Conservation (phyloP, 2,113 vertebrate species). For the Motacilla alba region DNA sequence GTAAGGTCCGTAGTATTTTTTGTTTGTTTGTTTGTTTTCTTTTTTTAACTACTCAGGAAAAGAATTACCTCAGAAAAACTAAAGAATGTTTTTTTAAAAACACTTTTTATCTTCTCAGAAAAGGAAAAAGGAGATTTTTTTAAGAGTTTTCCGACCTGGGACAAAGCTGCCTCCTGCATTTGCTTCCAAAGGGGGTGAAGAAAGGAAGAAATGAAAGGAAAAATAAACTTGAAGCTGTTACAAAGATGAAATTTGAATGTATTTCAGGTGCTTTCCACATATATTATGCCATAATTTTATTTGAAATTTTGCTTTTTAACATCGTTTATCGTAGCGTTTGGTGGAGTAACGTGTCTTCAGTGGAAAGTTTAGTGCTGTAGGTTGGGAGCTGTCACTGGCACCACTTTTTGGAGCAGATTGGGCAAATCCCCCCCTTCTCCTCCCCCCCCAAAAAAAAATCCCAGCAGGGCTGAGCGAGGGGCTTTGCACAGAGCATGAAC, state of each 20-base stretch:
- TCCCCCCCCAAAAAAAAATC: not conserved
- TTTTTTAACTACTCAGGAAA: constrained; percentile 95
- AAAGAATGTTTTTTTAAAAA: constrained; percentile 26
- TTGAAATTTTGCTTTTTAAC: constrained; percentile 58
- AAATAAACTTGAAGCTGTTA: constrained; percentile 89
- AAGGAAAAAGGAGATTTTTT: constrained; percentile 18
- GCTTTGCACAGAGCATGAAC: not conserved
- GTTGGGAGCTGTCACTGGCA: not conserved
- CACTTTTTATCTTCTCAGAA: constrained; percentile 40
- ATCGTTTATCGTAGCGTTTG: constrained; percentile 77
- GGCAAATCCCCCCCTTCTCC: not conserved
- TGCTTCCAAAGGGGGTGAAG: constrained; percentile 64
- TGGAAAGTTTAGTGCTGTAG: constrained; percentile 66
- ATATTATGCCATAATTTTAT: constrained; percentile 49
- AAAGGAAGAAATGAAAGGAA: not conserved
- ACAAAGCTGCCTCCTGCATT: constrained; percentile 64
- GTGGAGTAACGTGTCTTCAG: constrained; percentile 79
- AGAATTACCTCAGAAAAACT: constrained; percentile 90
- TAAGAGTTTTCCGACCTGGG: not conserved
- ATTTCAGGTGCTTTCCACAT: constrained; percentile 83
- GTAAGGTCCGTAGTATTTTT: constrained; percentile 77
- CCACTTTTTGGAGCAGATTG: constrained; percentile 68
- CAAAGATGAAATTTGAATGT: constrained; percentile 94
- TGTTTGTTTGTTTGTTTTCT: constrained; percentile 68
- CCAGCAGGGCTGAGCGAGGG: not conserved